Percentiles rank a stretch among this genome's conserved stretches.
Evolutionary conservation across 2,888 invertebrate species (phyloP).

Genomic region (Drosophila monieri): DNA sequence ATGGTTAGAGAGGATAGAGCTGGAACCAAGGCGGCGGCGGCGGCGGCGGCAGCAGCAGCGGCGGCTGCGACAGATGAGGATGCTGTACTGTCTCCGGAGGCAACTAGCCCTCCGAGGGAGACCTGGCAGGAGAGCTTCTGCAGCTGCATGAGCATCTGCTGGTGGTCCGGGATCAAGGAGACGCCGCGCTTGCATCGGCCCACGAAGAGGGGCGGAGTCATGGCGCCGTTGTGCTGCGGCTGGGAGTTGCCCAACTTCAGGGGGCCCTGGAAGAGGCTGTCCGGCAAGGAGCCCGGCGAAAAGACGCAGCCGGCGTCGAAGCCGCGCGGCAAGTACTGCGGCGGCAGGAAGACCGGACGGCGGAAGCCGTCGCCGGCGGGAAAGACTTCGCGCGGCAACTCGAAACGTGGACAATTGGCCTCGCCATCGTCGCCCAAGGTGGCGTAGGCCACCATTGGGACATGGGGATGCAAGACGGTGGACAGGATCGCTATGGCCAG

Average conservation of each 20-base stretch:
- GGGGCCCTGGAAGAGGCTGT: neutral
- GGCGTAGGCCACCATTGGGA: neutral
- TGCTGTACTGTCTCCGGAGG: neutral
- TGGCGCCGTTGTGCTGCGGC: neutral
- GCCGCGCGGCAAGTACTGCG: constrained; percentile 27
- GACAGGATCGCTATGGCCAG: constrained; percentile 20
- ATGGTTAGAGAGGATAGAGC: neutral
- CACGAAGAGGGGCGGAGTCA: constrained; percentile 32
- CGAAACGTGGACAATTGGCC: constrained; percentile 8
- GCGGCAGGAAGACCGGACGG: constrained; percentile 18
- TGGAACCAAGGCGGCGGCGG: neutral
- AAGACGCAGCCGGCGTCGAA: constrained; percentile 39
- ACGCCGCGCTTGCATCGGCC: constrained; percentile 19
- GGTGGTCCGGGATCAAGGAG: neutral
- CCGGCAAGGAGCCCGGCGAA: constrained; percentile 5
- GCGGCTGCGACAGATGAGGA: neutral
- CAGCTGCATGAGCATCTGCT: neutral
- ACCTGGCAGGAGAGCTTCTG: neutral
- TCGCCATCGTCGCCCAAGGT: constrained; percentile 6
- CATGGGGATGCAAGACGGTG: constrained; percentile 18
- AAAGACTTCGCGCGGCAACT: constrained; percentile 12
- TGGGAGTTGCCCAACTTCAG: neutral
- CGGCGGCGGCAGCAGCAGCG: neutral
- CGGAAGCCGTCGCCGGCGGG: rapidly evolving
- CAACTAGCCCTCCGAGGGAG: neutral